Conservation (phyloP, 2,797 vertebrate species). For the Numenius phaeopus region DNA sequence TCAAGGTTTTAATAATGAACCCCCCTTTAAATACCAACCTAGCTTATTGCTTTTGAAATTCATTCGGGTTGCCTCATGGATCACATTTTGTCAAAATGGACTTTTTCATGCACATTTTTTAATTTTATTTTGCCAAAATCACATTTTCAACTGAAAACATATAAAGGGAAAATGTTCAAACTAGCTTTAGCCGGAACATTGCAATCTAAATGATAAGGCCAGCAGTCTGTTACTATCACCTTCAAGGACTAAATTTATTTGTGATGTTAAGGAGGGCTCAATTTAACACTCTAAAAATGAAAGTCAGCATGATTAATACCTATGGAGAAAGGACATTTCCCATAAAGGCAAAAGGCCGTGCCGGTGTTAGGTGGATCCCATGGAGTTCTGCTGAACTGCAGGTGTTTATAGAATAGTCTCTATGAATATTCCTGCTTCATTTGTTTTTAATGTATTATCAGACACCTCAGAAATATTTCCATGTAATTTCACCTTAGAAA, state of each 20-base stretch:
- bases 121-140: slow-evolving; percentile 39
- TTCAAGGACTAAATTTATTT: slow-evolving; percentile 21
- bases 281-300: neutral
- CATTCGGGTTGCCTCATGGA: neutral
- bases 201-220: neutral
- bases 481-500: neutral
- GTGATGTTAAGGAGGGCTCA: neutral
- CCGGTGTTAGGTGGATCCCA: neutral
- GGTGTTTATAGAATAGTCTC: neutral
- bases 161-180: neutral
- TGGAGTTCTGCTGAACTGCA: neutral
- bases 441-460: neutral
- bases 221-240: slow-evolving; percentile 8
- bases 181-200: neutral
- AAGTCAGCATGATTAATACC: neutral
- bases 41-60: slow-evolving; percentile 47
- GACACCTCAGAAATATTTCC: neutral
- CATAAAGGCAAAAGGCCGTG: neutral
- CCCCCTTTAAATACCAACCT: slow-evolving; percentile 12
- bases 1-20: slow-evolving; percentile 55
- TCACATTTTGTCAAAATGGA: slow-evolving; percentile 35
- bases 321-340: neutral
- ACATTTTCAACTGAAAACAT: neutral
- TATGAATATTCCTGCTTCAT: neutral
- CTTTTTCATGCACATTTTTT: slow-evolving; percentile 1